Conservation (phyloP, 1,140 invertebrate species). For the Ruditapes philippinarum region DNA sequence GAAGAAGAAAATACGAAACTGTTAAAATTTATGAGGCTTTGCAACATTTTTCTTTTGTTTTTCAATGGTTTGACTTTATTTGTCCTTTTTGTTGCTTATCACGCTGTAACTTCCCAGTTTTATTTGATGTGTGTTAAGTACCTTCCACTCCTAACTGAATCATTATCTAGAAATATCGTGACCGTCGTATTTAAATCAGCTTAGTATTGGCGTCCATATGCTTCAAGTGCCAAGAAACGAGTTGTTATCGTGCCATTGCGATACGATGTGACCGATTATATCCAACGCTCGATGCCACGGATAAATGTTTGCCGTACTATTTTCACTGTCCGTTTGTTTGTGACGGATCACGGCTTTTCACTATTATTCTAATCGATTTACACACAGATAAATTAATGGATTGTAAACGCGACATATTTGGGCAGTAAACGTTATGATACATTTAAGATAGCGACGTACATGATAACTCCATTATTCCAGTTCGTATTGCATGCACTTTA, state of each 20-base stretch:
- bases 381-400: neutral
- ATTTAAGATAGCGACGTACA: neutral
- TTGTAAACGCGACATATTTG: neutral
- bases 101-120: neutral
- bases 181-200: neutral
- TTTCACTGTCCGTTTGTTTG: neutral
- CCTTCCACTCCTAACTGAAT: neutral
- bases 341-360: neutral
- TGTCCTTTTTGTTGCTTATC: conserved; percentile 4
- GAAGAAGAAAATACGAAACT: too few species aligned
- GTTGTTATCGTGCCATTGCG: neutral
- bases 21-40: too few species aligned
- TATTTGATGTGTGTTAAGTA: conserved; percentile 14
- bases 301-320: neutral
- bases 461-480: neutral
- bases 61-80: neutral
- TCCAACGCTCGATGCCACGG: neutral
- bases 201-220: neutral
- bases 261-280: neutral
- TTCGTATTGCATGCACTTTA: neutral
- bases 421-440: neutral
- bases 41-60: too few species aligned
- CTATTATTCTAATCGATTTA: neutral
- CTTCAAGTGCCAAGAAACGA: neutral
- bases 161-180: neutral